Percentiles rank a stretch among this genome's conserved stretches.
Evolutionary conservation across 2,797 vertebrate species (phyloP).

Genomic region (Rhinella marina): DNA sequence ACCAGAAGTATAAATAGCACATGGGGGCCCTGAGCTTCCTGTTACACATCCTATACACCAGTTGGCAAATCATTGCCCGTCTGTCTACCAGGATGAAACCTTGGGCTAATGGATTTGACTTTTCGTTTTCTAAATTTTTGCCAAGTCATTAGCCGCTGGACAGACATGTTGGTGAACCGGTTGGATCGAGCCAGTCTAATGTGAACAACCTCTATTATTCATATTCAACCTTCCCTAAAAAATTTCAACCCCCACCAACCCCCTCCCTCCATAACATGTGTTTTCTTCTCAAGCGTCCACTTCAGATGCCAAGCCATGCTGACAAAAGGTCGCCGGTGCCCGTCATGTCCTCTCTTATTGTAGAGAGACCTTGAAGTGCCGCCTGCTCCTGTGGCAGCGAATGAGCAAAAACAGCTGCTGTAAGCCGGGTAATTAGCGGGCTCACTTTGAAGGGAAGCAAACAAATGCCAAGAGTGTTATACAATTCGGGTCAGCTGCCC

Average conservation of each 20-base stretch:
- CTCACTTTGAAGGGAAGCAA: conserved; percentile 20
- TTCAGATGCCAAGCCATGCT: neutral
- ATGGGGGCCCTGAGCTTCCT: too few species aligned
- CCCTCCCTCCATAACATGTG: neutral
- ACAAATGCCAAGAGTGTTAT: conserved; percentile 5
- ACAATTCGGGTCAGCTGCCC: conserved; percentile 53
- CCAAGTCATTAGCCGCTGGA: neutral
- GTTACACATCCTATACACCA: too few species aligned
- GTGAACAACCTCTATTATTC: neutral
- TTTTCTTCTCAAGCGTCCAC: neutral
- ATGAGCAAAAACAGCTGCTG: conserved; percentile 41
- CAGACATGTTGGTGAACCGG: neutral
- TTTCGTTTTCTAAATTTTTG: neutral
- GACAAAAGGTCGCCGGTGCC: neutral
- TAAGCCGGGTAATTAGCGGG: conserved; percentile 51
- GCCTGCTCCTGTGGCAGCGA: neutral
- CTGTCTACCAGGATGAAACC: neutral
- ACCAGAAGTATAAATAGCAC: too few species aligned
- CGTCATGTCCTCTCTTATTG: neutral
- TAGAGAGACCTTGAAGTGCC: conserved; percentile 6
- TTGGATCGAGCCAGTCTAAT: neutral
- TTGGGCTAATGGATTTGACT: neutral
- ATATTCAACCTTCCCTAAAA: neutral
- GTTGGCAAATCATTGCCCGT: too few species aligned
- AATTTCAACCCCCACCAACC: neutral